Evolutionary conservation across 2,888 invertebrate genomes (phyloP), one percentile per base, ranked within the genome.

Genomic region (Rhagonycha lutea): DNA sequence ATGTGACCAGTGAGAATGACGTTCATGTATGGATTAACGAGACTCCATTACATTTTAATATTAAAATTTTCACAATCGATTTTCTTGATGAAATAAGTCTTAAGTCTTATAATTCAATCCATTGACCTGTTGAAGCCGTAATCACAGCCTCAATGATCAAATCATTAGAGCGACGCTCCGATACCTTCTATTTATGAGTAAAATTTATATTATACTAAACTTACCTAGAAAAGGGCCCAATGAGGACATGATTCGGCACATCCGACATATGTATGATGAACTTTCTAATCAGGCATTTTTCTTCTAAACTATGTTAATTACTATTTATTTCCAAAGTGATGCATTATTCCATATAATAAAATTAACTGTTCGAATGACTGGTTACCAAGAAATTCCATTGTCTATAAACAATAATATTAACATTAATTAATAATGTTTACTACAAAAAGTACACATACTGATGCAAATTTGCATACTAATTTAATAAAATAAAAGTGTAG

Each of bases 211-310:
- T 24, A 26, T 26, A 18, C 18, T 18, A 29, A 14, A 26, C 74
- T 70, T 74, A 79, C 79, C 79, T 78, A 29, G 79, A 78, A 61
- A 74, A 76, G 65, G 78, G 77, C 70, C 79, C 79, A 32, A 79
- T 73, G 24, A 79, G 68, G 68, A 68, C 72, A 71, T 70, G 69
- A 69, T 67, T 71, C n/a, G 73, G 68, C 26, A 69, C 69, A 73
- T 73, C 68, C 70, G 78, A 76, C 78, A 78, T 76, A 68, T 61
- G 47, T 47, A 47, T 47, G 71, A 62, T 62, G 23, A 72, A 72
- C 14, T 28, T 28, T 65, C 61, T 73, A 73, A 69, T 32, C 69
- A 65, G 63, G 63, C 63, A 65, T 65, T 65, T 18, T 73, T 47
- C 67, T 72, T 32, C 61, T 61, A 65, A 68, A 68, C 32, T 68